Conservation (phyloP, 92 coral and sea anemone species). For the Porites evermanni region DNA sequence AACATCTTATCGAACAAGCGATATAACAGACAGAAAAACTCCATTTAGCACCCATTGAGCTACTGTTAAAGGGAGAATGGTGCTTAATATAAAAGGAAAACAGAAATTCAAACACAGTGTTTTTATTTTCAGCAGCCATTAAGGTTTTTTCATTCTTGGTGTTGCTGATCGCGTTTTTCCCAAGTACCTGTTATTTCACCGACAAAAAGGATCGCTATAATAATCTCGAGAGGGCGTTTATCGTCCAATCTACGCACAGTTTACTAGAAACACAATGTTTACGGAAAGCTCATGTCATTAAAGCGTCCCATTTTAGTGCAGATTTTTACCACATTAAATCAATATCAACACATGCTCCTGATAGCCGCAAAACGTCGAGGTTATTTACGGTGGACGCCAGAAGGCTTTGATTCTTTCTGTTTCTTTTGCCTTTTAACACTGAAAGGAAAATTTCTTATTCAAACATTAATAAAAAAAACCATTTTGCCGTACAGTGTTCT, state of each 20-base stretch:
- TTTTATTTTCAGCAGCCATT: background rate
- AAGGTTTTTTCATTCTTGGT: background rate
- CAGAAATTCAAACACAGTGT: background rate
- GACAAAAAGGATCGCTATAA: background rate
- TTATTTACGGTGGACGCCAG: background rate
- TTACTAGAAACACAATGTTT: constrained; percentile 49
- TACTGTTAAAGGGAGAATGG: background rate
- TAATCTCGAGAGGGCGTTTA: constrained; percentile 17
- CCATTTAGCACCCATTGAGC: background rate
- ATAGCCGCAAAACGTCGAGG: background rate
- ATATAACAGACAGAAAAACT: constrained; percentile 6
- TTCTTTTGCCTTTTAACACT: background rate
- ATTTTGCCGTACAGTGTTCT: background rate
- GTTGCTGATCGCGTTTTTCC: background rate
- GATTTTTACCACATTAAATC: constrained; percentile 1
- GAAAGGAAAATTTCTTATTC: background rate
- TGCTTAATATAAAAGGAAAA: background rate
- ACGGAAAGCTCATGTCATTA: constrained; percentile 2
- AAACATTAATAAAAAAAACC: background rate
- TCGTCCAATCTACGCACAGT: constrained; percentile 21
- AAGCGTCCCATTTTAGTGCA: constrained; percentile 2
- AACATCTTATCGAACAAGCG: constrained; percentile 2
- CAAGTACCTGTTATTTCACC: background rate
- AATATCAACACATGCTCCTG: constrained; percentile 44
- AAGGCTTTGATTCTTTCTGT: background rate